Conservation (phyloP, 2,113 vertebrate genomes). For the Phrynocephalus versicolor region DNA sequence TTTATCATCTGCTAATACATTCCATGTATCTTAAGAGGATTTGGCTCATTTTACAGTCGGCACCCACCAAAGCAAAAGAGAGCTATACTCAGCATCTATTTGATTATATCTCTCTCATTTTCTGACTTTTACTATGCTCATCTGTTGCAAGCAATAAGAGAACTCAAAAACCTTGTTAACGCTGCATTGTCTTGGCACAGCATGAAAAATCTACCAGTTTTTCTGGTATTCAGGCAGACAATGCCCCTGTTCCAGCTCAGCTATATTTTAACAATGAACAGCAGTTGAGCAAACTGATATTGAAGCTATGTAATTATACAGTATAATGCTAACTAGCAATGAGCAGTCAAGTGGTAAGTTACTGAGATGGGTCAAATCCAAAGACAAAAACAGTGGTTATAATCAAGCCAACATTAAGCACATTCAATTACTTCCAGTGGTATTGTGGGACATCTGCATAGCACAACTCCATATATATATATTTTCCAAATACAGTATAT, state of each 20-base stretch:
- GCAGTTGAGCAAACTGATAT: not conserved
- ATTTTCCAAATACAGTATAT: no score
- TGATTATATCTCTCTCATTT: not conserved
- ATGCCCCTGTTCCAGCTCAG: not conserved
- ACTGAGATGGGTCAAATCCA: no score
- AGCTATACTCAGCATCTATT: not conserved
- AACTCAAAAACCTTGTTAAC: not conserved
- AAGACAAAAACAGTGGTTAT: no score
- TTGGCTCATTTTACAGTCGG: not conserved
- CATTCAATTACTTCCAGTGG: no score
- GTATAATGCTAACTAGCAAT: no score
- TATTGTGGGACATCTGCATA: no score
- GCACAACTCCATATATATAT: no score
- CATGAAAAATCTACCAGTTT: not conserved
- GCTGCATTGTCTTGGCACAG: not conserved
- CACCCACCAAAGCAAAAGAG: not conserved
- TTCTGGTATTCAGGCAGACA: not conserved
- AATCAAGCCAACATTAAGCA: no score
- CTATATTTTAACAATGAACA: not conserved
- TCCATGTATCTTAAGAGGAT: no score
- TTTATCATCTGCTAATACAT: no score
- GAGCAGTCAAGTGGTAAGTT: no score
- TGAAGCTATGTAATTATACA: no score
- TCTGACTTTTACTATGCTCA: not conserved
- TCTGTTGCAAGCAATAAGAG: not conserved